These are phyloP conservation scores for Poecilobothrus nobilitatus DNA, from an alignment of 2,888 invertebrate species.

Conservation along the genomic window DNA sequence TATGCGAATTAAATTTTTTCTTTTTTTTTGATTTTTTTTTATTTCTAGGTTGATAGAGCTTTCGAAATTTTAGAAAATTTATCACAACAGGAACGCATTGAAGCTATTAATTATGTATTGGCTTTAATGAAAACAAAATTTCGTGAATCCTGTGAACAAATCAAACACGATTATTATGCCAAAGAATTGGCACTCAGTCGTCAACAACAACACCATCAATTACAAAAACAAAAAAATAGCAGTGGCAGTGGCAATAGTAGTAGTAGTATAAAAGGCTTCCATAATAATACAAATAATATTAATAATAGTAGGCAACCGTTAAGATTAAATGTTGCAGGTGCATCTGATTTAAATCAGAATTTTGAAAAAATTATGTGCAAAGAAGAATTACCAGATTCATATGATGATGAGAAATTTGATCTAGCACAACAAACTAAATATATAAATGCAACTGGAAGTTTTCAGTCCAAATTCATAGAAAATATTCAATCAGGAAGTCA, in stretches of 20 bases:
- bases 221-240: slow-evolving; percentile 23
- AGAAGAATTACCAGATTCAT: slow-evolving; percentile 41
- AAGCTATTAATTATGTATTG: slow-evolving; percentile 40
- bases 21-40: slow-evolving; percentile 9
- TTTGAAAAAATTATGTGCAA: slow-evolving; percentile 44
- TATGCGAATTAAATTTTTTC: slow-evolving; percentile 8
- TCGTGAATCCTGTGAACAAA: slow-evolving; percentile 39
- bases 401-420: slow-evolving; percentile 36
- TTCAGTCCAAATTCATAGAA: slow-evolving; percentile 1
- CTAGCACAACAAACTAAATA: slow-evolving; percentile 24
- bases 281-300: slow-evolving; percentile 6
- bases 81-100: slow-evolving; percentile 32
- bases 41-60: slow-evolving; percentile 40
- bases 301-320: slow-evolving; percentile 14
- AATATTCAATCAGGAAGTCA: slow-evolving; percentile 4
- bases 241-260: slow-evolving; percentile 26
- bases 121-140: slow-evolving; percentile 39
- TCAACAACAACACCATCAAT: slow-evolving; percentile 23
- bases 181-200: slow-evolving; percentile 28
- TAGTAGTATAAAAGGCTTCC: slow-evolving; percentile 4
- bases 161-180: slow-evolving; percentile 33
- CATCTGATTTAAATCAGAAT: slow-evolving; percentile 42
- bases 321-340: slow-evolving; percentile 24
- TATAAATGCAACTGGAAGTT: slow-evolving; percentile 16
- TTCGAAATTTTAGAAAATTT: slow-evolving; percentile 38